These are phyloP conservation scores for Thyatira batis DNA, from an alignment of 2,888 invertebrate species.

Conservation along the genomic window DNA sequence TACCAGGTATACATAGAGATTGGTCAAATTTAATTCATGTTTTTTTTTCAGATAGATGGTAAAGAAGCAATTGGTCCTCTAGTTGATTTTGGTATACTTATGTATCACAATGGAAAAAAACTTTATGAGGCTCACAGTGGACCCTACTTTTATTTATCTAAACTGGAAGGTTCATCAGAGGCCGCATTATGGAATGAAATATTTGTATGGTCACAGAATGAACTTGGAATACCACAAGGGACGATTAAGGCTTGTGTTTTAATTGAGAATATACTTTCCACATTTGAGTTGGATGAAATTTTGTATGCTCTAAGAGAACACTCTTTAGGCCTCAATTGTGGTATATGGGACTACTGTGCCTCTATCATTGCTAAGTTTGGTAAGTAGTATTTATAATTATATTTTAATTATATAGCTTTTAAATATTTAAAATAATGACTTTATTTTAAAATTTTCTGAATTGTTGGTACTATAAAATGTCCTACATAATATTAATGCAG, in stretches of 20 bases:
- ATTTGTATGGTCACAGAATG: constrained; percentile 83
- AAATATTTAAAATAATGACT: too few species aligned
- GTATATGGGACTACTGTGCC: constrained; percentile 88
- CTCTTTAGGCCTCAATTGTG: constrained; percentile 87
- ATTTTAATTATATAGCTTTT: constrained; percentile 2
- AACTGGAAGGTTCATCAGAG: constrained; percentile 85
- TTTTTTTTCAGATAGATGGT: constrained; percentile 75
- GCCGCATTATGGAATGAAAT: constrained; percentile 87
- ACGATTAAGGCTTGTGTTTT: constrained; percentile 87
- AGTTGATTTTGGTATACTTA: constrained; percentile 86
- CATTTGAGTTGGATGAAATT: constrained; percentile 87
- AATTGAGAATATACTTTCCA: constrained; percentile 86
- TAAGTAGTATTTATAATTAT: constrained; percentile 41
- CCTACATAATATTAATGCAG: too few species aligned
- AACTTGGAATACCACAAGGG: constrained; percentile 80
- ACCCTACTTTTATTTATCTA: constrained; percentile 88
- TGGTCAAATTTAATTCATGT: not conserved
- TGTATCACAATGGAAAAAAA: constrained; percentile 84
- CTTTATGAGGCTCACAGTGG: constrained; percentile 82
- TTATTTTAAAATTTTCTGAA: too few species aligned
- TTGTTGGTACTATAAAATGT: too few species aligned
- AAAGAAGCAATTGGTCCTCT: constrained; percentile 84
- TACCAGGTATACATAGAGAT: too few species aligned
- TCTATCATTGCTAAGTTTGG: constrained; percentile 86
- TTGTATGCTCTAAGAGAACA: constrained; percentile 85